Conservation (phyloP, 2,888 invertebrate species). For the Drosophila helvetica region DNA sequence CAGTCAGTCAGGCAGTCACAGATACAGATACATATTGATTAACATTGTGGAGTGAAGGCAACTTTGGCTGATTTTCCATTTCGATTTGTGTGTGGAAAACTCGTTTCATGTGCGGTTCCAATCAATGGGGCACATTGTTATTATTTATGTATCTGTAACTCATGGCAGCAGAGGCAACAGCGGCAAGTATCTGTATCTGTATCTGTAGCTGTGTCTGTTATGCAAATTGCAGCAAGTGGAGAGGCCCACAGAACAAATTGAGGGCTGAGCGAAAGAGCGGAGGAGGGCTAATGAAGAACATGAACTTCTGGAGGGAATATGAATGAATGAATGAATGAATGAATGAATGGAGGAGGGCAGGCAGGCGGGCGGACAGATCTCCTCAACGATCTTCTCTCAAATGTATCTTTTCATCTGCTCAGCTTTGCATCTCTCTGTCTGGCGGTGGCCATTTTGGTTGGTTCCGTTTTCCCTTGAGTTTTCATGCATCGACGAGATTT, state of each 20-base stretch:
- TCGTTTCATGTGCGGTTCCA: slow-evolving; percentile 63
- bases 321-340: slow-evolving; percentile 25
- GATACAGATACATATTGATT: slow-evolving; percentile 59
- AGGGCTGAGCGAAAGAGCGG: slow-evolving; percentile 33
- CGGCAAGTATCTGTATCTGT: slow-evolving; percentile 21
- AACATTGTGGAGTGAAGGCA: slow-evolving; percentile 12
- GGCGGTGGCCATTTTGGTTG: not conserved
- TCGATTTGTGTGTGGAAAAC: slow-evolving; percentile 52
- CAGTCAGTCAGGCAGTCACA: slow-evolving; percentile 33
- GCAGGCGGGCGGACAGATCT: slow-evolving; percentile 19
- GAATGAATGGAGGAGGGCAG: slow-evolving; percentile 47
- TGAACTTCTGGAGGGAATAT: slow-evolving; percentile 54
- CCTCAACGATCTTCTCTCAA: slow-evolving; percentile 32
- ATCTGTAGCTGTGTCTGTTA: slow-evolving; percentile 30
- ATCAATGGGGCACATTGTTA: slow-evolving; percentile 75
- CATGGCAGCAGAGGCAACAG: slow-evolving; percentile 67
- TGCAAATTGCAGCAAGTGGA: slow-evolving; percentile 50
- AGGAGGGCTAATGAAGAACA: slow-evolving; percentile 38
- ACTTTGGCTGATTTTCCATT: slow-evolving; percentile 58
- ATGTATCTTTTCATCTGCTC: slow-evolving; percentile 30
- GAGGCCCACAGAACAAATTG: slow-evolving; percentile 43
- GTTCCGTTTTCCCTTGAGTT: slow-evolving; percentile 35
- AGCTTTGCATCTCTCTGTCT: slow-evolving; percentile 24
- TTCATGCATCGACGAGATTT: slow-evolving; percentile 80
- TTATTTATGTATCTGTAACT: slow-evolving; percentile 75